Evolutionary conservation across 2,797 vertebrate genomes (phyloP), one percentile per base, ranked within the genome.

Genomic region (Calcarius lapponicus): DNA sequence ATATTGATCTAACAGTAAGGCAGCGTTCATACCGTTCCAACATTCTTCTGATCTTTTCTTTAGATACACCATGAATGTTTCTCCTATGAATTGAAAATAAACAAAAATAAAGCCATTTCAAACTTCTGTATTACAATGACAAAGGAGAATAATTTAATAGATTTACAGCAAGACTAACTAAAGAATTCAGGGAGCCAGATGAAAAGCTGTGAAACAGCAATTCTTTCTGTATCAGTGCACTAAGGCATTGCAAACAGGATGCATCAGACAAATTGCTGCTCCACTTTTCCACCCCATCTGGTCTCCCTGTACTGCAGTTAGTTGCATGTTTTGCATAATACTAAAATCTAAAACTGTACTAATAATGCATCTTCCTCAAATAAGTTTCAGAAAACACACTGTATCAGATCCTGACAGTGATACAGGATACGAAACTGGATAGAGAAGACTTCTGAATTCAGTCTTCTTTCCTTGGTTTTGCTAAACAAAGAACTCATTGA

Each of bases 31-130:
- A 99, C 17, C 97, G 96, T 34, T 98, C 98, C 86, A 99, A 97
- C 98, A 99, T 99, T 93, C 97, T 98, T 84, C 97, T 97, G 81
- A 99, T 99, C 94, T 96, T 99, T 95, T 99, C 99, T 97, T 98
- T 98, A n/a, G 98, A 98, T n/a, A 99, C 97, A 19, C 98, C 97
- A 79, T 99, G 99, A 96, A 98, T 96, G 75, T 98, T 98, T 74
- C 98, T 98, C 94, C 99, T 99, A 81, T 22, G 93, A 83, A 96
- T 95, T 20, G 24, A 86, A 85, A 92, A 48, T 51, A 96, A 94
- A 50, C 51, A 92, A 60, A 86, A 31, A 42, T 61, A 42, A 58
- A 89, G 60, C 95, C 25, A 91, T 47, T 75, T 92, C 53, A 87
- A 7, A 93, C 80, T 88, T 58, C 53, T 84, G 43, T 22, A 58